A percentile compares a stretch with the other conserved stretches of the same genome.
Evolutionary conservation across 2,797 vertebrate species (phyloP).

Genomic region (Gymnocypris eckloni): DNA sequence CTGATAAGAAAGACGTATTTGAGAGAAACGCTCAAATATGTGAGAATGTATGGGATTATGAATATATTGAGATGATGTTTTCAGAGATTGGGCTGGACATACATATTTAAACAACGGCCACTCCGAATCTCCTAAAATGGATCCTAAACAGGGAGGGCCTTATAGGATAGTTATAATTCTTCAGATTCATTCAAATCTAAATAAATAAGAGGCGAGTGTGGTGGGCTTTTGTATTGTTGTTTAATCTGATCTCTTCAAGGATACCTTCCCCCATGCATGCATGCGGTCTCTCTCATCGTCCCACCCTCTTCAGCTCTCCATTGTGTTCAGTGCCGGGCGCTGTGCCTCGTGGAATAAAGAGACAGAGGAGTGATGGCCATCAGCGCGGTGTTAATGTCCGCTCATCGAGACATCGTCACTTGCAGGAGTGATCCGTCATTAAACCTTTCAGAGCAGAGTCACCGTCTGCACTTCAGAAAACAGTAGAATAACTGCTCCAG

Average conservation of each 20-base stretch:
- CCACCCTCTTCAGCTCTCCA: constrained; percentile 32
- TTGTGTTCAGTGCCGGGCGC: constrained; percentile 44
- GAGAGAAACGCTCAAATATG: not conserved
- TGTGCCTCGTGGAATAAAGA: constrained; percentile 44
- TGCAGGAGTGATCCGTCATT: constrained; percentile 41
- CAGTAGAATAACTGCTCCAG: not conserved
- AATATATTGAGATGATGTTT: not conserved
- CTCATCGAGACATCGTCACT: constrained; percentile 43
- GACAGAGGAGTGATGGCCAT: constrained; percentile 8
- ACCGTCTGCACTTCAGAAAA: constrained; percentile 8
- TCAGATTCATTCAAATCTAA: constrained; percentile 54
- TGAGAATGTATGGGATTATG: not conserved
- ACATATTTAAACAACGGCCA: not conserved
- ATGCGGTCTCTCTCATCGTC: constrained; percentile 17
- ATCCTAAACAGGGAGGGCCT: constrained; percentile 17
- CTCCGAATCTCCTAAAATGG: constrained; percentile 1
- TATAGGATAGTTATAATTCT: constrained; percentile 25
- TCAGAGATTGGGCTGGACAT: not conserved
- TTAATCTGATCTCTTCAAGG: constrained; percentile 57
- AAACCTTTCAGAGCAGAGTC: constrained; percentile 7
- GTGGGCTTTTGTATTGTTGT: constrained; percentile 44
- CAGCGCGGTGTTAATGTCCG: constrained; percentile 43
- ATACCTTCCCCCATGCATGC: constrained; percentile 31
- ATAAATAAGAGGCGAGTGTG: constrained; percentile 49
- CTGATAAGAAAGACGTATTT: constrained; percentile 12